Evolutionary conservation across 2,888 invertebrate genomes (phyloP), one percentile per base, ranked within the genome.

Genomic region (Drosophila acutilabella): DNA sequence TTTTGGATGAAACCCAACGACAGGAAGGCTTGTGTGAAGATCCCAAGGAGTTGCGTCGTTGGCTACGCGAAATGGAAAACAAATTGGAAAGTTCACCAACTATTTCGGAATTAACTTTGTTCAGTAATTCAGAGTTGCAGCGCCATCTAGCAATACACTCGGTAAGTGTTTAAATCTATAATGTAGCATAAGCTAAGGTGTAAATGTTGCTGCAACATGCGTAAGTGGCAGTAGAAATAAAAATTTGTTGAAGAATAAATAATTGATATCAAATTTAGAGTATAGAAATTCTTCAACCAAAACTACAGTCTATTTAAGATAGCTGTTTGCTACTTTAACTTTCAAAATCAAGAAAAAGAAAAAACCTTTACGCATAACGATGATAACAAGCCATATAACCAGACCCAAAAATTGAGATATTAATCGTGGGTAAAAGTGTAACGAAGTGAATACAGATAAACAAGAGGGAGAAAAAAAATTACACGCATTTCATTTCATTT

Each of bases 41-140:
- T 85, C 92, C 92, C 4, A 91, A 91, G 64, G 91, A 96, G 89
- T 93, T 98, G 68, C 94, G 96, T 40, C 95, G 96, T 87, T 98
- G 98, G 98, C 93, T 98, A 80, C 95, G 96, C 87, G 95, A 96
- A 83, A 97, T 97, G 95, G 98, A 98, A 92, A 94, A 94, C 8
- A 94, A 96, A 52, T 93, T 98, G 75, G 91, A 91, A 54, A 95
- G 95, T 75, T 95, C 96, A 52, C 93, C 96, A 79, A 95, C 95
- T 60, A 93, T 97, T 80, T 94, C 95, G 72, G 95, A 96, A 66
- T 94, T 95, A 44, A 93, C 94, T 70, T 94, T 94, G 90, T 96
- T 96, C 93, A 94, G 95, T 64, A 94, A 95, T 92, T 94, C 93
- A 91, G 96, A 97, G 89, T 93, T 98, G 81, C 94, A 96, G 91